Evolutionary conservation across 2,888 invertebrate genomes (phyloP), one percentile per base, ranked within the genome.

Genomic region (Chydorus sphaericus): DNA sequence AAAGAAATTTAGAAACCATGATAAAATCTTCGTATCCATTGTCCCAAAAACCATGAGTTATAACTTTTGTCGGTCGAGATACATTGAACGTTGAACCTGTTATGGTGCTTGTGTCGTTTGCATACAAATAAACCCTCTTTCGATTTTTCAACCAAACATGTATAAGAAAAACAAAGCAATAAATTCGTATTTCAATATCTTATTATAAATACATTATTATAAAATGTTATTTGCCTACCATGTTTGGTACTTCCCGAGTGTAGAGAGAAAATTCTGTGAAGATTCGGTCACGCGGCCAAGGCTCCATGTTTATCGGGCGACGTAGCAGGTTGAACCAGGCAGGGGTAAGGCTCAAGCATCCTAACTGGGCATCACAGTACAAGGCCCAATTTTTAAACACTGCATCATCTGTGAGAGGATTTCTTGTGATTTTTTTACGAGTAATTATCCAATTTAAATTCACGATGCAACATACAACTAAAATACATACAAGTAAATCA

Each of bases 11-110:
- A n/a, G n/a, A n/a, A n/a, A 85, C 86, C 64, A 71, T 70, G 11
- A 75, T 68, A 90, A 90, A 91, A 65, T 82, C 82, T 60, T 84
- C 85, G 54, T 85, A 76, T 8, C 87, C 87, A 2, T 86, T 86
- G 68, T 90, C 89, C 61, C 88, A 84, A 68, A 90, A 90, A 33
- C 90, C 90, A 66, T 90, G 90, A 61, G 88, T 83, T 58, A 91
- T 85, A 70, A 91, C 80, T 71, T 88, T 89, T 10, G 84, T 84
- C 60, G 80, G 78, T 63, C 80, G 79, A 60, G 77, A 75, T 1
- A 84, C 75, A 66, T 80, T 79, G 66, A 86, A 86, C 14, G 26
- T 37, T n/a, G n/a, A 60, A 57, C 33, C 57, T 14, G 23, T 53
- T 7, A 57, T 57, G 30, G 48, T 60, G 39, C 39, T 48, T 4